Percentiles rank a stretch among this genome's conserved stretches.
Evolutionary conservation across 1,140 invertebrate genomes (phyloP).

Genomic region (Propsilocerus akamusi): DNA sequence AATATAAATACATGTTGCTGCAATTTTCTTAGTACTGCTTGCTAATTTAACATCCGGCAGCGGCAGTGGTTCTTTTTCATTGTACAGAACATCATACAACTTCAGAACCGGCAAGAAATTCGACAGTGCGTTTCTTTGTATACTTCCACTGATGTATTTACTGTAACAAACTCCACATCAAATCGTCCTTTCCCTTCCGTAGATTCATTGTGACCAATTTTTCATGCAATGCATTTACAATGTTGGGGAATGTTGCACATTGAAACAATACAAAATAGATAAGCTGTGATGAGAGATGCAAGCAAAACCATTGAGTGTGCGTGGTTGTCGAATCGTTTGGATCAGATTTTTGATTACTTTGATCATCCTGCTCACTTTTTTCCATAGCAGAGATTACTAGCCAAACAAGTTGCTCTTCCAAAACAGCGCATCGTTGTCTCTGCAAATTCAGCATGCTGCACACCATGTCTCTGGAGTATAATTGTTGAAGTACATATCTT

Average conservation of each 20-base stretch:
- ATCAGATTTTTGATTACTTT: conserved; percentile 9
- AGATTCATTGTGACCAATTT: conserved; percentile 66
- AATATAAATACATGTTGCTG: conserved; percentile 90
- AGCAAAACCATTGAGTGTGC: conserved; percentile 51
- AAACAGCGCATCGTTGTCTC: conserved; percentile 70
- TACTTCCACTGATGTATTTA: conserved; percentile 91
- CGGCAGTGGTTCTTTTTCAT: conserved; percentile 73
- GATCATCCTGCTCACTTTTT: conserved; percentile 50
- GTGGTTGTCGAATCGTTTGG: conserved; percentile 17
- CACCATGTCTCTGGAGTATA: conserved; percentile 91
- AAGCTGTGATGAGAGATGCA: conserved; percentile 84
- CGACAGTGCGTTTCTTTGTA: conserved; percentile 78
- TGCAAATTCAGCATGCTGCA: conserved; percentile 85
- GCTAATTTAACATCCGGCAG: conserved; percentile 77
- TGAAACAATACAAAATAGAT: conserved; percentile 94
- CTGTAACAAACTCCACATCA: conserved; percentile 97
- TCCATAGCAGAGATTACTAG: conserved; percentile 85
- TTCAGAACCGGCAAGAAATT: conserved; percentile 84
- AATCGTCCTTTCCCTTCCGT: conserved; percentile 75
- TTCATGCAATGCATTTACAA: conserved; percentile 73
- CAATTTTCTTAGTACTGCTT: conserved; percentile 69
- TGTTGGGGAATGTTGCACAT: conserved; percentile 82
- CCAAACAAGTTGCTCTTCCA: conserved; percentile 88
- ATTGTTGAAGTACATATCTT: conserved; percentile 82
- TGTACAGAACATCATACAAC: conserved; percentile 81